These are phyloP conservation scores for Stenoptilia bipunctidactyla DNA, from an alignment of 2,888 invertebrate species.

Conservation along the genomic window DNA sequence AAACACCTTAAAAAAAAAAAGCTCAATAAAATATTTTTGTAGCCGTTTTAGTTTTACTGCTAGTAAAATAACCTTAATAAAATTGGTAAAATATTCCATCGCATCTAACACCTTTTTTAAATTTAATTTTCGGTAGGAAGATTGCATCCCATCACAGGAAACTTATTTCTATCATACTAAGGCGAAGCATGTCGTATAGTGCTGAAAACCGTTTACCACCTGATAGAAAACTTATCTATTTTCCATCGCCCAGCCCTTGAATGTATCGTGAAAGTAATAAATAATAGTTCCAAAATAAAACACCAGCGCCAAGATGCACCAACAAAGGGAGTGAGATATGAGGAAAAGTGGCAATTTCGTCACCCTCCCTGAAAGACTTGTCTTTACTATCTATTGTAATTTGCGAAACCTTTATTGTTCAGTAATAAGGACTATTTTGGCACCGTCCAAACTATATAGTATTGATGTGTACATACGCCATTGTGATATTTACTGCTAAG, in stretches of 20 bases:
- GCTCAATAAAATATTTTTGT: too few species aligned
- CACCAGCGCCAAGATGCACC: constrained; percentile 29
- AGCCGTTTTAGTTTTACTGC: too few species aligned
- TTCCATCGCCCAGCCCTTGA: not conserved
- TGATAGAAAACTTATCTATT: constrained; percentile 2
- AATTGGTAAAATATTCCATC: too few species aligned
- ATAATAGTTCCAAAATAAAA: constrained; percentile 37
- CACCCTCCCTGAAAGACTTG: constrained; percentile 30
- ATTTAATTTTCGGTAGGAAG: too few species aligned
- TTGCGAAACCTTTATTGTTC: constrained; percentile 16
- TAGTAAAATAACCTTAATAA: too few species aligned
- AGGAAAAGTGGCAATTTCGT: constrained; percentile 56
- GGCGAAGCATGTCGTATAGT: too few species aligned
- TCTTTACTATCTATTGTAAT: constrained; percentile 20
- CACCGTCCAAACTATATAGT: not conserved
- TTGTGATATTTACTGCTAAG: not conserved
- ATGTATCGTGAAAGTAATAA: constrained; percentile 15
- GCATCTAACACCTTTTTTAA: too few species aligned
- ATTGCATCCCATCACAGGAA: too few species aligned
- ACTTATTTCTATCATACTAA: too few species aligned
- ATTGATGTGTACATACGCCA: not conserved
- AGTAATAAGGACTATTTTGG: constrained; percentile 19
- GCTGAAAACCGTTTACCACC: not conserved
- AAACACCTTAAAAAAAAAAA: too few species aligned
- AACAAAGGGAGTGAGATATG: constrained; percentile 40